Evolutionary conservation across 2,888 invertebrate species (phyloP).

Genomic region (Macrophya alboannulata): DNA sequence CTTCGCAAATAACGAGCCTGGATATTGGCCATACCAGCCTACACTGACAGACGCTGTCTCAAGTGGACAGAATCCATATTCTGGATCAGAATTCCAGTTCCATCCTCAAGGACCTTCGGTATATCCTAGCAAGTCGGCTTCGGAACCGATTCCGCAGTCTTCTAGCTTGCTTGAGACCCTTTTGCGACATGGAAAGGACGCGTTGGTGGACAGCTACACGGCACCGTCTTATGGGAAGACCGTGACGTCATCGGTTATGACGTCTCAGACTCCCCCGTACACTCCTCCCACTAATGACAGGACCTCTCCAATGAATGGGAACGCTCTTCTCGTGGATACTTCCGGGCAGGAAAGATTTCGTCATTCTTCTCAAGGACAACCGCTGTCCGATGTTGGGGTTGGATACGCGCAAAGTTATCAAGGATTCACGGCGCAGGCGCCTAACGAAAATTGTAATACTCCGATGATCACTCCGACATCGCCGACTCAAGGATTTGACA

Average conservation of each 20-base stretch:
- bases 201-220: constrained; percentile 64
- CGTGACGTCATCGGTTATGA: constrained; percentile 60
- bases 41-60: constrained; percentile 59
- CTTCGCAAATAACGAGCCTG: constrained; percentile 64
- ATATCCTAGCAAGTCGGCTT: constrained; percentile 43
- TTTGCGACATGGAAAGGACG: constrained; percentile 71
- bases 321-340: constrained; percentile 62
- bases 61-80: constrained; percentile 58
- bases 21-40: constrained; percentile 69
- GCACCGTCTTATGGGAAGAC: constrained; percentile 41
- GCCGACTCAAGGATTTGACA: constrained; percentile 61
- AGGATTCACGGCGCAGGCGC: constrained; percentile 60
- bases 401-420: constrained; percentile 58
- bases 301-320: constrained; percentile 66
- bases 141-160: constrained; percentile 48
- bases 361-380: constrained; percentile 53
- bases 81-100: constrained; percentile 55
- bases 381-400: constrained; percentile 56
- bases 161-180: constrained; percentile 70
- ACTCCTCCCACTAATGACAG: constrained; percentile 69
- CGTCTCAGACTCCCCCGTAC: constrained; percentile 70
- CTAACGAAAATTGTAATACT: constrained; percentile 58
- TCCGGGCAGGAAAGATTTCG: constrained; percentile 63
- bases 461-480: constrained; percentile 62
- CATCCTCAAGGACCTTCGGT: constrained; percentile 51